These are phyloP conservation scores for Sebastes vulpes DNA, from an alignment of 2,797 vertebrate genomes.

Conservation along the genomic window DNA sequence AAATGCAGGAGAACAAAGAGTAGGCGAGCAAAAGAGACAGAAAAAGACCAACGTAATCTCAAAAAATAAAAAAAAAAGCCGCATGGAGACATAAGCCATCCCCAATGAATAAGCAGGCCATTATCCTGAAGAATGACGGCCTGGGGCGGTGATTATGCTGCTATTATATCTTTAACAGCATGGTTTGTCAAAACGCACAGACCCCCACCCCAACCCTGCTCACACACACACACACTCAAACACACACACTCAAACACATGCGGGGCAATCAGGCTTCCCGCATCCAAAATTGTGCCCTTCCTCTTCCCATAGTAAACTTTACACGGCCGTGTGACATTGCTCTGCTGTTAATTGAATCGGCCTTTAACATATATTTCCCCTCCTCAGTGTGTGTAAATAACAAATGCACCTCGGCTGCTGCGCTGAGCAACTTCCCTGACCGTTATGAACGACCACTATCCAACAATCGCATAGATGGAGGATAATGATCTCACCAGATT, in stretches of 20 bases:
- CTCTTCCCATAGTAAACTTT: slow-evolving; percentile 52
- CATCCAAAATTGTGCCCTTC: slow-evolving; percentile 48
- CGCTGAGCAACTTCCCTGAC: background rate
- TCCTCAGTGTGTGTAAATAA: slow-evolving; percentile 64
- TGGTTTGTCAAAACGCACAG: slow-evolving; percentile 92
- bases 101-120: slow-evolving; percentile 89
- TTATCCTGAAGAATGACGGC: slow-evolving; percentile 94
- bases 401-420: slow-evolving; percentile 29
- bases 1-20: slow-evolving; percentile 10
- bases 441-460: slow-evolving; percentile 63
- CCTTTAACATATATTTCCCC: slow-evolving; percentile 33
- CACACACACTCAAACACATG: slow-evolving; percentile 18
- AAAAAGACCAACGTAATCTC: slow-evolving; percentile 85
- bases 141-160: slow-evolving; percentile 92
- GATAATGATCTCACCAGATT: slow-evolving; percentile 77
- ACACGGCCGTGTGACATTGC: slow-evolving; percentile 39
- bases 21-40: slow-evolving; percentile 11
- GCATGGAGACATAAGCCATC: slow-evolving; percentile 88
- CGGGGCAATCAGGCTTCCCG: slow-evolving; percentile 6
- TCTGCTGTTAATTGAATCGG: slow-evolving; percentile 59
- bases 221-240: slow-evolving; percentile 20
- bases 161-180: slow-evolving; percentile 95
- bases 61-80: slow-evolving; percentile 77
- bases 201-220: slow-evolving; percentile 56
- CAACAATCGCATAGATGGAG: slow-evolving; percentile 52